Evolutionary conservation across 1,140 invertebrate species (phyloP).

Genomic region (Saccostrea glomerata): DNA sequence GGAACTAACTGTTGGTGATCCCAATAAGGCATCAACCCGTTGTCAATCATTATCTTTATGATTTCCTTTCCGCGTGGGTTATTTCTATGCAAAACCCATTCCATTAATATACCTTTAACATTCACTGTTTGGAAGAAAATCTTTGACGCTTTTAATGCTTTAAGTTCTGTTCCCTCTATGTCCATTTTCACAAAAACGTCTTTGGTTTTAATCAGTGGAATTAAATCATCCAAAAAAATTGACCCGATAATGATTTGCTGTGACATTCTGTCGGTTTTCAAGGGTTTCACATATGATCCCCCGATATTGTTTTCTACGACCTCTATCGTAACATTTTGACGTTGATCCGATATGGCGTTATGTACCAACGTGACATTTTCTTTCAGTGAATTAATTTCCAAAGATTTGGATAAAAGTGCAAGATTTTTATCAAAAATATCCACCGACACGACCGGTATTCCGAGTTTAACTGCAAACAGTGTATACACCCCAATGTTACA

Average conservation of each 20-base stretch:
- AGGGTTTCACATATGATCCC: slow-evolving; percentile 60
- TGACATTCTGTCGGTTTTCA: neutral
- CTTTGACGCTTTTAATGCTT: slow-evolving; percentile 59
- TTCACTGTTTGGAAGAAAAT: slow-evolving; percentile 62
- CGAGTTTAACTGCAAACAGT: slow-evolving; percentile 66
- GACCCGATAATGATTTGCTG: slow-evolving; percentile 14
- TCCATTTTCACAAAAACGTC: slow-evolving; percentile 64
- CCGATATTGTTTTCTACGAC: slow-evolving; percentile 64
- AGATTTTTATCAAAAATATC: slow-evolving; percentile 68
- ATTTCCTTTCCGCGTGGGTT: slow-evolving; percentile 51
- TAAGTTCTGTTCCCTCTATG: slow-evolving; percentile 68
- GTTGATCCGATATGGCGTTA: slow-evolving; percentile 68
- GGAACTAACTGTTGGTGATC: slow-evolving; percentile 40
- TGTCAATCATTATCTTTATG: slow-evolving; percentile 55
- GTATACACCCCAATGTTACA: slow-evolving; percentile 75
- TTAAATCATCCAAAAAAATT: slow-evolving; percentile 65
- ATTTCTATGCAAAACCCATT: slow-evolving; percentile 65
- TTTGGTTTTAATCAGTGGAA: slow-evolving; percentile 48
- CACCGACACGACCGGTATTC: slow-evolving; percentile 70
- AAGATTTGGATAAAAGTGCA: slow-evolving; percentile 62
- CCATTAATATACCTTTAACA: slow-evolving; percentile 72
- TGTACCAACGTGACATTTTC: slow-evolving; percentile 63
- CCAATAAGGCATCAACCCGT: slow-evolving; percentile 62
- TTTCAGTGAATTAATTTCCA: slow-evolving; percentile 57
- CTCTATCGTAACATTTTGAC: slow-evolving; percentile 58